Base-by-base conservation (phyloP, 2,113 vertebrate species). In the Engraulis encrasicolus region DNA sequence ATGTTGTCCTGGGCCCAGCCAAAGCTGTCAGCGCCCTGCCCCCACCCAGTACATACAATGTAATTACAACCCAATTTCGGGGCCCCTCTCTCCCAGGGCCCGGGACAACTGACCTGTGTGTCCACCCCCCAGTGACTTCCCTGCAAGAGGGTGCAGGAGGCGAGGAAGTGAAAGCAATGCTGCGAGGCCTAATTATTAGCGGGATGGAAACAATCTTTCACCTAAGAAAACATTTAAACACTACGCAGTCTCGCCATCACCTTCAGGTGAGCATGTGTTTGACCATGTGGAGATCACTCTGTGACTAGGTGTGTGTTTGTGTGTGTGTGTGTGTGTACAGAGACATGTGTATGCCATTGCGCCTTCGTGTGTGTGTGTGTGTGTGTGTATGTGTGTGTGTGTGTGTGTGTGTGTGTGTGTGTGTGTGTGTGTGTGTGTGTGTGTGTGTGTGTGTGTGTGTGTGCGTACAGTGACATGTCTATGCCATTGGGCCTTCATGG, bases 121-220 rank as follows among this genome's bases (percentile, higher is more conserved):
- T n/a, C n/a, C n/a, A n/a, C n/a, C n/a, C n/a, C n/a, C n/a, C n/a
- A n/a, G n/a, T n/a, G n/a, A n/a, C n/a, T n/a, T n/a, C n/a, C n/a
- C n/a, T n/a, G n/a, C n/a, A n/a, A n/a, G n/a, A n/a, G 93, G 94
- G 86, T 87, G 88, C 92, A 45, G 91, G 91, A 93, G 91, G 91
- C 91, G 90, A 94, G 92, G 93, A 94, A 94, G 92, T 91, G 0
- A 83, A 89, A 82, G 84, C 91, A 90, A 89, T 1, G 58, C 91
- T 19, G 4, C 15, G 91, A 91, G 93, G 93, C 89, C 89, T 92
- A 87, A 92, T 94, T 92, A 94, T 92, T 94, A 92, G 93, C 90
- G 90, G 90, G 90, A 91, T 94, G 92, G 91, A 94, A 95, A 86
- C 92, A 92, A 92, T 93, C 91, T 93, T 90, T 90, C 92, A 83